A percentile compares a stretch with the other conserved stretches of the same genome.
Evolutionary conservation across 2,888 invertebrate genomes (phyloP).

Genomic region (Trachelus tabidus): DNA sequence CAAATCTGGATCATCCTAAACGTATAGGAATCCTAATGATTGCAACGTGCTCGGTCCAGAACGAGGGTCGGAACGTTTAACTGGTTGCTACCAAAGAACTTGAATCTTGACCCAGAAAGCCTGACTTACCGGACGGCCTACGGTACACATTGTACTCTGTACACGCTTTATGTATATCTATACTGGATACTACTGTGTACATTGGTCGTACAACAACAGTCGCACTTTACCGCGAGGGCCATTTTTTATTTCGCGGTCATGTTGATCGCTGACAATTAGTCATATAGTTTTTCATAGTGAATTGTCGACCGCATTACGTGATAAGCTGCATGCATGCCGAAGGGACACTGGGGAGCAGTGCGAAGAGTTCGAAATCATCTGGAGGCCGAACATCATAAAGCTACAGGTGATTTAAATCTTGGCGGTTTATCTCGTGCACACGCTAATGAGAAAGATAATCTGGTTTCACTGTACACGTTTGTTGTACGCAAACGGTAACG

Average conservation of each 20-base stretch:
- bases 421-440: not conserved
- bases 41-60: constrained; percentile 16
- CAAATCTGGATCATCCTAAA: not conserved
- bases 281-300: not conserved
- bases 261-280: constrained; percentile 26
- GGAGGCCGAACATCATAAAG: not conserved
- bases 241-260: constrained; percentile 57
- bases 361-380: not conserved
- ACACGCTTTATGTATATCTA: not conserved
- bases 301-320: not conserved
- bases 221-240: constrained; percentile 32
- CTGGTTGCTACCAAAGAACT: constrained; percentile 49
- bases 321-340: not conserved
- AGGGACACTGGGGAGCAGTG: not conserved
- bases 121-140: constrained; percentile 35
- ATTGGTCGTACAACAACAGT: not conserved
- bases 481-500: not conserved
- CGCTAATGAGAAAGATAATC: not conserved
- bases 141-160: not conserved
- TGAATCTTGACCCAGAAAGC: constrained; percentile 61
- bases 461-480: not conserved
- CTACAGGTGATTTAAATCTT: not conserved
- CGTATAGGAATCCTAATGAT: not conserved
- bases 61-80: constrained; percentile 7
- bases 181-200: not conserved